Evolutionary conservation across 2,888 invertebrate genomes (phyloP).

Genomic region (Cheilosia vulpina): DNA sequence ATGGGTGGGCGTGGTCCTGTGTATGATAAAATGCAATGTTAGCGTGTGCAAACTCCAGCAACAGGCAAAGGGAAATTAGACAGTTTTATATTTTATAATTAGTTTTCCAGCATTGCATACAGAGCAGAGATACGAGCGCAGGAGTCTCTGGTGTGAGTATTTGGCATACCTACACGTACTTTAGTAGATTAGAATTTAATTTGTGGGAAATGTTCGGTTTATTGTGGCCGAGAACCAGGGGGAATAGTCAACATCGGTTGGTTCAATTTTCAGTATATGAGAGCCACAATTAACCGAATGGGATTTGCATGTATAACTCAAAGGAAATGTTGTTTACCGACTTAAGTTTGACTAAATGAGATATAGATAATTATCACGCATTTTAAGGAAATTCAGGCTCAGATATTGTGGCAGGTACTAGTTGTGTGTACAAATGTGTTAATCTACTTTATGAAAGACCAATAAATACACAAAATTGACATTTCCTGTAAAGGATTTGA

Average conservation of each 20-base stretch:
- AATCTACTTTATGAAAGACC: too few species aligned
- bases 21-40: constrained; percentile 1
- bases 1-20: not conserved
- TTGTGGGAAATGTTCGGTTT: constrained; percentile 40
- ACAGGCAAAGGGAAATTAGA: constrained; percentile 60
- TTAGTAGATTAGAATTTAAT: constrained; percentile 60
- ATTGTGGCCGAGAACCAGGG: constrained; percentile 12
- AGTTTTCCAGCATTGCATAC: constrained; percentile 22
- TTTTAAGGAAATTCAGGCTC: constrained; percentile 8
- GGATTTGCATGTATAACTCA: constrained; percentile 28
- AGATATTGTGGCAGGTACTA: too few species aligned
- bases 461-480: too few species aligned
- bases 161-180: not conserved
- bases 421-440: too few species aligned
- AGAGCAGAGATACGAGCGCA: not conserved
- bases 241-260: not conserved
- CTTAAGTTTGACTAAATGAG: constrained; percentile 22
- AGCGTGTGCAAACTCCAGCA: constrained; percentile 15
- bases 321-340: constrained; percentile 27
- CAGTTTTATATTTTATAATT: constrained; percentile 60
- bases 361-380: constrained; percentile 20
- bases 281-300: constrained; percentile 50
- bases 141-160: not conserved
- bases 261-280: not conserved
- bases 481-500: too few species aligned